Conservation (phyloP, 2,888 invertebrate genomes). For the Drosophila mimica region DNA sequence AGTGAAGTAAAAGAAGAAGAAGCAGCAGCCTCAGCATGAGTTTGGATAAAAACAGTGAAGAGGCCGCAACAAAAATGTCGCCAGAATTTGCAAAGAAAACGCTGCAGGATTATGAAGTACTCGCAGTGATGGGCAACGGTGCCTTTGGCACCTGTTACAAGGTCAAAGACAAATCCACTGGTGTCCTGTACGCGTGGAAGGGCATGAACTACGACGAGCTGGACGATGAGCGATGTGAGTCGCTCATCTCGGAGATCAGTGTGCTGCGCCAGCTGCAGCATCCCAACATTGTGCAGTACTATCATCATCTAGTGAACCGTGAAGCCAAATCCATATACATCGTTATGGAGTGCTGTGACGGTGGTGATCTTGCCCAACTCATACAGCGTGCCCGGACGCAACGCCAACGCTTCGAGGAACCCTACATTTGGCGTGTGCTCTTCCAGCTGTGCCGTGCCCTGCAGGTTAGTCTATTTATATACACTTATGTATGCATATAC, state of each 20-base stretch:
- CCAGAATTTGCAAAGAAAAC: constrained; percentile 78
- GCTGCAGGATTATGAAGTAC: constrained; percentile 86
- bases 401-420: constrained; percentile 86
- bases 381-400: constrained; percentile 86
- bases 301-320: constrained; percentile 87
- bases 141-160: constrained; percentile 88
- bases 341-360: constrained; percentile 88
- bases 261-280: constrained; percentile 86
- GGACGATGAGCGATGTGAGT: constrained; percentile 86
- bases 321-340: constrained; percentile 87
- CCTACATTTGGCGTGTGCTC: constrained; percentile 88
- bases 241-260: constrained; percentile 87
- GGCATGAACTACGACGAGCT: constrained; percentile 87
- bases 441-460: constrained; percentile 87
- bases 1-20: neutral
- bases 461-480: constrained; percentile 69
- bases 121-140: constrained; percentile 87
- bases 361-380: constrained; percentile 87
- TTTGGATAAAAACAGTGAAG: constrained; percentile 20
- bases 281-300: constrained; percentile 87
- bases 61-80: constrained; percentile 28
- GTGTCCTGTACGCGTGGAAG: constrained; percentile 87
- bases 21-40: constrained; percentile 35
- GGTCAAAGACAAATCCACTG: constrained; percentile 86
- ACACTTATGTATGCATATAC: neutral